These are phyloP conservation scores for Symphodus melops DNA, from an alignment of 2,113 vertebrate species.

Conservation along the genomic window DNA sequence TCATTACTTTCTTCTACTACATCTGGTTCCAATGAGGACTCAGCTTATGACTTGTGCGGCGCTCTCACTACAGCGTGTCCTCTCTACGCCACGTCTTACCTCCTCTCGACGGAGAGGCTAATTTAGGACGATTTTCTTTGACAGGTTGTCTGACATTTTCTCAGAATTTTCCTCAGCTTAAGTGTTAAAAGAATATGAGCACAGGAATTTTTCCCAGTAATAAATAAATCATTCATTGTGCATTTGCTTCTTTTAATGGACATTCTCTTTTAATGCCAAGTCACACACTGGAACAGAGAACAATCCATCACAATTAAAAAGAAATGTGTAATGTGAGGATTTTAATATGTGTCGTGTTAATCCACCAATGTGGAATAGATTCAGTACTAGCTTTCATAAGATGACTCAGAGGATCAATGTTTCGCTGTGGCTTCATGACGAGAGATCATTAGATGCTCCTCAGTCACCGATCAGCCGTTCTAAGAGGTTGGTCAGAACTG, in stretches of 20 bases:
- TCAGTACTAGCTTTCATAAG: neutral
- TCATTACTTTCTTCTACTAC: too few species aligned
- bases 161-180: too few species aligned
- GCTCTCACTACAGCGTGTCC: too few species aligned
- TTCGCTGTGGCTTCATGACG: neutral
- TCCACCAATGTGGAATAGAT: neutral
- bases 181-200: too few species aligned
- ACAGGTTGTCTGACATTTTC: too few species aligned
- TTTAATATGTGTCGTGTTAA: neutral
- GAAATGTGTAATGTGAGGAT: neutral
- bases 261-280: constrained; percentile 3
- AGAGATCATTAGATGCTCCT: neutral
- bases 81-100: too few species aligned
- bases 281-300: neutral
- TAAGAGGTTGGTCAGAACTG: neutral
- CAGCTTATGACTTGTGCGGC: too few species aligned
- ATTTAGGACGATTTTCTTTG: too few species aligned
- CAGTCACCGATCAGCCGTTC: neutral
- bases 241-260: neutral
- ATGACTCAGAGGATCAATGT: too few species aligned
- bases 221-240: neutral
- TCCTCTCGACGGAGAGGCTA: too few species aligned
- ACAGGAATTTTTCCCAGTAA: too few species aligned
- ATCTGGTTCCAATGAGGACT: too few species aligned
- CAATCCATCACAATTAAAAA: neutral